These are phyloP conservation scores for Protonemura montana DNA, from an alignment of 2,888 invertebrate species.

Conservation along the genomic window DNA sequence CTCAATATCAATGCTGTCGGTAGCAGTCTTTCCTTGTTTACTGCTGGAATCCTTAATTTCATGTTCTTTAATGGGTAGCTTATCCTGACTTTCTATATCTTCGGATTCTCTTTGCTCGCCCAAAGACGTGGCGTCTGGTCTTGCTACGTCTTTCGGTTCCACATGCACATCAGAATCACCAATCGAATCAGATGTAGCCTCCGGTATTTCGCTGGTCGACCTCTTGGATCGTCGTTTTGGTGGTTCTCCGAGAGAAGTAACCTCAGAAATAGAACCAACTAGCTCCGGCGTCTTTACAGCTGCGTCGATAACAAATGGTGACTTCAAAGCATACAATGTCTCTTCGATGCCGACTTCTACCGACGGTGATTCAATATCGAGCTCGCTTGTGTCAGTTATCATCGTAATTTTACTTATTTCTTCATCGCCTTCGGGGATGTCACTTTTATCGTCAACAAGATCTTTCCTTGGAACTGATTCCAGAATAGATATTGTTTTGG, in stretches of 20 bases:
- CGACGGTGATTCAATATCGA: neutral
- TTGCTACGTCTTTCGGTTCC: neutral
- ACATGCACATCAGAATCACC: neutral
- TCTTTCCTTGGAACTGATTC: neutral
- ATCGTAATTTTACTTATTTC: neutral
- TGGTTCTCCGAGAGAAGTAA: neutral
- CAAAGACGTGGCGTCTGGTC: neutral
- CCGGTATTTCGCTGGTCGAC: neutral
- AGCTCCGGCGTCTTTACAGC: neutral
- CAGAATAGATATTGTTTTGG: neutral
- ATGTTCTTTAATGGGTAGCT: neutral
- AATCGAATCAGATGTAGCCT: neutral
- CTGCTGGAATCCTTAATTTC: neutral
- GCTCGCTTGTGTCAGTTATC: neutral
- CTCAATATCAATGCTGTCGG: conserved; percentile 34
- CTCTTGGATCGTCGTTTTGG: conserved; percentile 32
- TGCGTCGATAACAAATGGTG: neutral
- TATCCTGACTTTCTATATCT: conserved; percentile 13
- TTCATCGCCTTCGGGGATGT: neutral
- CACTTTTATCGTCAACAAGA: neutral
- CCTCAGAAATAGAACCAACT: neutral
- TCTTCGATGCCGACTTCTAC: conserved; percentile 32
- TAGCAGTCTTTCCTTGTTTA: neutral
- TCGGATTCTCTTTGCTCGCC: conserved; percentile 42
- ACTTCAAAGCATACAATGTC: conserved; percentile 19